Evolutionary conservation across 2,888 invertebrate genomes (phyloP), one percentile per base, ranked within the genome.

Genomic region (Acronicta alni): DNA sequence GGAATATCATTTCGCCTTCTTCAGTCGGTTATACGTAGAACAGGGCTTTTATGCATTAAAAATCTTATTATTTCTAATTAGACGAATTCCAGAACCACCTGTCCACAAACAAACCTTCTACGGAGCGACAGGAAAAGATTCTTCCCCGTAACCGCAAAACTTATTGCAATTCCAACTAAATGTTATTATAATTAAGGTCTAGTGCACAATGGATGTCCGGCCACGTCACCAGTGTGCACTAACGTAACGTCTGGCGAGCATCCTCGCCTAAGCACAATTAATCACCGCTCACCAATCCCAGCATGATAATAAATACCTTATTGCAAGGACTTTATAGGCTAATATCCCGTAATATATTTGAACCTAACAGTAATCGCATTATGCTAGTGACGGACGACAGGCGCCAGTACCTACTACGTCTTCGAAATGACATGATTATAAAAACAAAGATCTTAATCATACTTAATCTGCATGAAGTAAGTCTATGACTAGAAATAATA

Each of bases 231-330:
- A 35, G 35, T 54, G 23, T 56, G 30, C 55, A 42, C 67, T 65
- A 79, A 76, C 80, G 82, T 77, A 80, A 72, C 81, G 91, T 91
- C 91, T 90, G 89, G 84, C 61, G 79, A 79, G 83, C 88, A 91
- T 91, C 91, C 89, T 90, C 79, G 17, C 51, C 60, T 69, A 59
- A 70, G 67, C 70, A 65, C 80, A 72, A 84, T 87, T 88, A 85
- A 85, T 85, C 82, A 84, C 78, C 72, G 51, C 72, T 44, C 46
- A 75, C 52, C 53, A 57, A 58, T 37, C 43, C 60, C 67, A 66
- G 55, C 68, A 58, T 57, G 47, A 63, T 56, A 78, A 59, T 62
- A 64, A 72, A 57, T 56, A 59, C 72, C 57, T 66, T 77, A 83
- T 72, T 59, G 49, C 56, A 55, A 63, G 38, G 53, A 14, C n/a